A percentile compares a stretch with the other conserved stretches of the same genome.
Evolutionary conservation across 2,888 invertebrate genomes (phyloP).

Genomic region (Perizoma flavofasciatum): DNA sequence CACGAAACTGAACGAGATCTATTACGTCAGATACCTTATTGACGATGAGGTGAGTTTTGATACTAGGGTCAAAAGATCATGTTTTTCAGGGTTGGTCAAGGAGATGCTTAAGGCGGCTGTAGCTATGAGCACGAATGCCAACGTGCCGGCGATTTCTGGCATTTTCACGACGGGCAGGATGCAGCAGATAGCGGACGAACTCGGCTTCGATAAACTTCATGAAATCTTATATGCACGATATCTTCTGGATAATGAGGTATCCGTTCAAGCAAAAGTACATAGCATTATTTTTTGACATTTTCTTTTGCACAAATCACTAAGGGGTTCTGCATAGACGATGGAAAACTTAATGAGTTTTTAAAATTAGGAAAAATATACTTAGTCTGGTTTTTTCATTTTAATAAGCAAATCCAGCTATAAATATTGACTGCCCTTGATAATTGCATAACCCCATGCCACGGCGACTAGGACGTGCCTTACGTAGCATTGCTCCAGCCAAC

Average conservation of each 20-base stretch:
- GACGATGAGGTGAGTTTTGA: conserved; percentile 58
- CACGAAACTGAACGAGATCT: conserved; percentile 64
- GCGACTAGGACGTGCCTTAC: too few species aligned
- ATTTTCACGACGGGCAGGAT: conserved; percentile 53
- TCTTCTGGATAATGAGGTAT: conserved; percentile 29
- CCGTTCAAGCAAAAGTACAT: neutral
- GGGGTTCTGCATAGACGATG: too few species aligned
- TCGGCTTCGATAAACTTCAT: conserved; percentile 25
- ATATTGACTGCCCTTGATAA: too few species aligned
- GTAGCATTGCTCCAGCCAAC: too few species aligned
- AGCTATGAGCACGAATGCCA: conserved; percentile 48
- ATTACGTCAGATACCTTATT: conserved; percentile 66
- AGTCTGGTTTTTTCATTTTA: too few species aligned
- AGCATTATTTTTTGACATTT: too few species aligned
- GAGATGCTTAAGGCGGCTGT: conserved; percentile 58
- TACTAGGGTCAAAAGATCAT: neutral
- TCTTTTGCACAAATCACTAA: too few species aligned
- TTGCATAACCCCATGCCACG: too few species aligned
- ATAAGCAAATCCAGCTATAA: too few species aligned
- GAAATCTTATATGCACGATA: conserved; percentile 32
- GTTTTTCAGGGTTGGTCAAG: conserved; percentile 44
- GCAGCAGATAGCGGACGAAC: conserved; percentile 50
- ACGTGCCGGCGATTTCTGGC: conserved; percentile 54
- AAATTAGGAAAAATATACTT: too few species aligned
- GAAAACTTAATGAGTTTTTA: too few species aligned